Conservation (phyloP, 2,113 vertebrate genomes). For the Orthonyx spaldingii region DNA sequence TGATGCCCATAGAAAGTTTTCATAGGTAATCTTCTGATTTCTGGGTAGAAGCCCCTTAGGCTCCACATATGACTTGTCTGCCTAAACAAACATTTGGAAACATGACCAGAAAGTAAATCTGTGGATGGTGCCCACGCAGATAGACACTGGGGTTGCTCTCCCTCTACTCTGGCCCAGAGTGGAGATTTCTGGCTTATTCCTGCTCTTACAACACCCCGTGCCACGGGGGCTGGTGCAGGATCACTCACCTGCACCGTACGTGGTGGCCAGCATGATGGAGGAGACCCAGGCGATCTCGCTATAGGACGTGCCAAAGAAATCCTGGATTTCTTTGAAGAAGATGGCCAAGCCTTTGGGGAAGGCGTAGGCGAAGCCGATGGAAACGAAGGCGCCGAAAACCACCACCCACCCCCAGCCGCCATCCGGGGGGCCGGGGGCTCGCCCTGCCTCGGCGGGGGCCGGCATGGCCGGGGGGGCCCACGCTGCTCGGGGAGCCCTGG, state of each 20-base stretch:
- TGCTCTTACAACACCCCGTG: background rate
- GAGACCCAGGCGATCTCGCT: constrained; percentile 78
- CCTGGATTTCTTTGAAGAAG: constrained; percentile 83
- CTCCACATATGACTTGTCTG: background rate
- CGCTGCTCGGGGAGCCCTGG: background rate
- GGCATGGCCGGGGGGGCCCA: constrained; percentile 21
- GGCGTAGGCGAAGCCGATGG: constrained; percentile 80
- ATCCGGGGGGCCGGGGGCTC: constrained; percentile 63
- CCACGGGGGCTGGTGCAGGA: background rate
- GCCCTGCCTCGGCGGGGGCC: background rate
- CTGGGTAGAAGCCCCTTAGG: background rate
- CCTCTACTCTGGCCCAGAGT: fast-evolving
- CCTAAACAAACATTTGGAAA: background rate
- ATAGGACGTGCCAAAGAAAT: constrained; percentile 75
- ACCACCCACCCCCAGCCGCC: constrained; percentile 81
- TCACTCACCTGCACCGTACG: constrained; percentile 79
- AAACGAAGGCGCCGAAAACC: constrained; percentile 75
- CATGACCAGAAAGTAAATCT: background rate
- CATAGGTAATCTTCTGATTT: background rate
- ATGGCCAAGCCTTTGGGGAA: constrained; percentile 81
- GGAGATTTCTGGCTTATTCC: background rate
- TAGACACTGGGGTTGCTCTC: background rate
- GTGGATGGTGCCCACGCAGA: fast-evolving
- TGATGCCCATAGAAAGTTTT: background rate
- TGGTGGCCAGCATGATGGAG: constrained; percentile 78